Evolutionary conservation across 2,797 vertebrate species (phyloP).

Genomic region (Sylvia borin): DNA sequence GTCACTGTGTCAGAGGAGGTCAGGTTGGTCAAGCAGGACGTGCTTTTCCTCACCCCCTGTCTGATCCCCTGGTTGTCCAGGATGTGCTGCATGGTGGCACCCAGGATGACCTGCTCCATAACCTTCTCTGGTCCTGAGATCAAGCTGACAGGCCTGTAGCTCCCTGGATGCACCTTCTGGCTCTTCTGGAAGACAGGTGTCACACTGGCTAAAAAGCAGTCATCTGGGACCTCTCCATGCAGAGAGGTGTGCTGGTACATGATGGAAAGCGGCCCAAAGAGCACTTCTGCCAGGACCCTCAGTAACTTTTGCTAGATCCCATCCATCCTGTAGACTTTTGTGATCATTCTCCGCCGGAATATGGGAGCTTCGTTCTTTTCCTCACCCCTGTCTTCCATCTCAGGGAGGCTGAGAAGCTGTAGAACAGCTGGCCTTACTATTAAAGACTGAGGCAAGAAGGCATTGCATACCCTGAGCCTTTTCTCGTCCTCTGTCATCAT

Average conservation of each 20-base stretch:
- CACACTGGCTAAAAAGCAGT: not conserved
- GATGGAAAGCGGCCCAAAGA: not conserved
- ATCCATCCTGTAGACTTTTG: fast-evolving
- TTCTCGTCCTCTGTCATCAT: not conserved
- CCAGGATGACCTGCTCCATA: not conserved
- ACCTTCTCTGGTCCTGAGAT: not conserved
- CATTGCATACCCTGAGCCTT: not conserved
- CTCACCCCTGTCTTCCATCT: not conserved
- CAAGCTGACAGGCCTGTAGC: not conserved
- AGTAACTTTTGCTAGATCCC: not conserved
- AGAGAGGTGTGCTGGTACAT: not conserved
- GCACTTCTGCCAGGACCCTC: not conserved
- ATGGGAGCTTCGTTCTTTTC: not conserved
- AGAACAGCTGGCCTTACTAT: not conserved
- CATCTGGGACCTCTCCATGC: not conserved
- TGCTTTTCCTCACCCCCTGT: not conserved
- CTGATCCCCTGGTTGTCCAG: not conserved
- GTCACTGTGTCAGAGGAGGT: not conserved
- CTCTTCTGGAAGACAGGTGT: not conserved
- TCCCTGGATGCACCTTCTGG: not conserved
- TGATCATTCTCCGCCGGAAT: not conserved
- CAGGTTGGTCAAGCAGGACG: not conserved
- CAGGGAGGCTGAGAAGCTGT: not conserved
- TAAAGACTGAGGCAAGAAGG: not conserved
- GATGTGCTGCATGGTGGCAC: not conserved